These are phyloP conservation scores for Tringa solitaria DNA, from an alignment of 2,113 vertebrate species.

Conservation along the genomic window DNA sequence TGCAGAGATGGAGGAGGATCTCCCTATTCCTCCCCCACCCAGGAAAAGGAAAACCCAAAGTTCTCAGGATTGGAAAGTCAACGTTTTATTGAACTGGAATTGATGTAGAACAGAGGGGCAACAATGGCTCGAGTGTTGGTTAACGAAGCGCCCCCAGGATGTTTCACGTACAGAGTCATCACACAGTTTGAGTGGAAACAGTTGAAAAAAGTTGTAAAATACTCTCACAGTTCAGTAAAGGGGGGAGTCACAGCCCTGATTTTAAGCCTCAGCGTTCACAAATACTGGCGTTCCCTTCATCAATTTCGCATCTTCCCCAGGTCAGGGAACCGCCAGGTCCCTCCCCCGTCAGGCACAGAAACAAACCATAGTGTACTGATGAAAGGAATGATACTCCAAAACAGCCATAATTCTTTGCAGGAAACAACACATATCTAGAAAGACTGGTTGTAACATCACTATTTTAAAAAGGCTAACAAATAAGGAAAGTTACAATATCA, in stretches of 20 bases:
- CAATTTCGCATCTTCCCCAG: background rate
- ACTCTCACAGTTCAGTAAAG: background rate
- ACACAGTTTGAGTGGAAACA: background rate
- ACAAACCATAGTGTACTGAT: background rate
- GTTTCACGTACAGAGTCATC: background rate
- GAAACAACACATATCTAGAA: background rate
- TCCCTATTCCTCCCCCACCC: accelerated
- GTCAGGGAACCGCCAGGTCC: background rate
- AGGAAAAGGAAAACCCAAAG: background rate
- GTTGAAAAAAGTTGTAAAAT: background rate
- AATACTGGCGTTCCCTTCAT: background rate
- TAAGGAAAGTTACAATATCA: background rate
- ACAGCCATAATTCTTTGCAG: background rate
- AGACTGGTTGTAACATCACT: background rate
- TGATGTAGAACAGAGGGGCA: constrained; percentile 63
- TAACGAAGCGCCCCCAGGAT: background rate
- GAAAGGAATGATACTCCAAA: background rate
- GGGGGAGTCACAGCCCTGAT: background rate
- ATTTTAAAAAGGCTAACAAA: background rate
- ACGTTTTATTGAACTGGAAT: constrained; percentile 76
- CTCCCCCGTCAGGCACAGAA: background rate
- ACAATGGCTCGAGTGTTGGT: constrained; percentile 9
- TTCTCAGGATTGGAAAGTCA: constrained; percentile 41
- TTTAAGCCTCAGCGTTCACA: background rate
- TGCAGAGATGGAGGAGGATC: background rate